Evolutionary conservation across 2,113 vertebrate species (phyloP), one percentile per base, ranked within the genome.

Genomic region (Boulengeromyrus knoepffleri): DNA sequence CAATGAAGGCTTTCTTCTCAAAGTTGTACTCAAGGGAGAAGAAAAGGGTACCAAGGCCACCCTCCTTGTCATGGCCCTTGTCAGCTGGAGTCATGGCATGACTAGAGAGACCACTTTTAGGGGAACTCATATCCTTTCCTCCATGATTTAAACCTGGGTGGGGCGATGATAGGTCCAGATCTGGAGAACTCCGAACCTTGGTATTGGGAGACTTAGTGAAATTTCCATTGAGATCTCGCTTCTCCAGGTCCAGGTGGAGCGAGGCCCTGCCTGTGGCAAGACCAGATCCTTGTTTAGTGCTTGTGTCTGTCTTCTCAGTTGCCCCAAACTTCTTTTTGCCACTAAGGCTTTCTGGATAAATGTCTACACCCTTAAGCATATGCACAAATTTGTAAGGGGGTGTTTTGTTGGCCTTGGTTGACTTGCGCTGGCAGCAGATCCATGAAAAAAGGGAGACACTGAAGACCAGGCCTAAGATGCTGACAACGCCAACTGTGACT

Each of bases 381-480:
- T 99, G 99, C 83, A 99, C 98, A 92, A 99, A 99, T 93, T 99
- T 99, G 93, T 99, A 99, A 0, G 99, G 97, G 89, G 98, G 98
- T 5, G 97, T 99, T 93, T 98, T 98, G 94, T 97, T 97, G 88
- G 97, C 96, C 92, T 99, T 99, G 50, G 96, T 96, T 91, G 97
- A 97, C 94, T 99, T 99, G 91, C 98, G 98, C 90, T 99, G 99
- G 92, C 98, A 99, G 94, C 99, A 99, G 95, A 99, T 99, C 99
- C 98, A 99, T 24, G 98, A 96, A 91, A 99, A 99, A 58, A 98
- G 96, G 45, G 98, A 99, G 53, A 97, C 96, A 83, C 97, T 98
- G 96, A 99, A 99, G 95, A 99, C 97, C 58, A 99, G 96, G 92
- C 98, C 97, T 92, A 99, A 99, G 88, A 98, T 96, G 92, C 98